Evolutionary conservation across 2,113 vertebrate genomes (phyloP).

Genomic region (Perca flavescens): DNA sequence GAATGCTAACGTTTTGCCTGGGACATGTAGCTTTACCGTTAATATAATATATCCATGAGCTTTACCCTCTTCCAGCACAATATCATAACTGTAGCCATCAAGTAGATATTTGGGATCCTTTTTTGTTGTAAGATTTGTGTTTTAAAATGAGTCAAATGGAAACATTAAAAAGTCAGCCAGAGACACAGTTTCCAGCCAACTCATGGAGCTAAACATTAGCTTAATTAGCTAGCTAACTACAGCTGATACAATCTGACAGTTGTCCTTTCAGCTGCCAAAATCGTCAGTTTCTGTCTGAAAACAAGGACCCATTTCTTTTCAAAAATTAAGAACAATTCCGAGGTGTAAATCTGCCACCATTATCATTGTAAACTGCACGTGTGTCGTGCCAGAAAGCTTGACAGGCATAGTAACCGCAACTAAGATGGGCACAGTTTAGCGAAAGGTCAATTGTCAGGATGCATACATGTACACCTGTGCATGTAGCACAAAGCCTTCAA

Average conservation of each 20-base stretch:
- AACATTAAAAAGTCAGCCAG: background rate
- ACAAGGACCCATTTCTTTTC: background rate
- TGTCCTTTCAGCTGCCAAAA: no score
- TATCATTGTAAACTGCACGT: background rate
- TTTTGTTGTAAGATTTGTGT: background rate
- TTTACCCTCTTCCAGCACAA: background rate
- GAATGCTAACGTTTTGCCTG: background rate
- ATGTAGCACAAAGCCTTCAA: background rate
- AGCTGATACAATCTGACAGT: background rate
- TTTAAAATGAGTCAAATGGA: background rate
- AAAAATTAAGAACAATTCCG: background rate
- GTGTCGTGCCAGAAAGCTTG: background rate
- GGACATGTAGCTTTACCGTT: no score
- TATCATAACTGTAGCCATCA: no score
- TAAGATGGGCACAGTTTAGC: background rate
- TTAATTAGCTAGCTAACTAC: background rate
- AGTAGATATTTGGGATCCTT: background rate
- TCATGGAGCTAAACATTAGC: background rate
- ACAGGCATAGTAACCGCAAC: slow-evolving; percentile 2
- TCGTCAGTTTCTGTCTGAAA: background rate
- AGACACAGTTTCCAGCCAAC: background rate
- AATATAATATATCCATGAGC: no score
- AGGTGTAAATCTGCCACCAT: background rate
- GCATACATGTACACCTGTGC: background rate
- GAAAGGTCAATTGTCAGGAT: background rate